Evolutionary conservation across 1,140 invertebrate genomes (phyloP).

Genomic region (Aradophagus sp.): DNA sequence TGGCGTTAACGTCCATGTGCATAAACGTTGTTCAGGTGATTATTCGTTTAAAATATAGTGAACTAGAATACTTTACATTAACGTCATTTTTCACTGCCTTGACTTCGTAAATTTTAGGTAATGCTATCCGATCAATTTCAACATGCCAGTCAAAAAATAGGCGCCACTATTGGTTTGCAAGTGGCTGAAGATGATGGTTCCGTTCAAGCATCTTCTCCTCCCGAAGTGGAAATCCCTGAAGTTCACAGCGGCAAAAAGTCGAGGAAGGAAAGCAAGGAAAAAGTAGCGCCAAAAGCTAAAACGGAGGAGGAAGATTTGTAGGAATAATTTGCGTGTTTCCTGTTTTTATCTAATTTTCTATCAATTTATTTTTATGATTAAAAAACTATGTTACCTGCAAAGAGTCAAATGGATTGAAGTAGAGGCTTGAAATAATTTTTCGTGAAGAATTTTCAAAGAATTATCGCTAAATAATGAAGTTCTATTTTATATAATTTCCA

Average conservation of each 20-base stretch:
- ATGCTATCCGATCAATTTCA: conserved; percentile 87
- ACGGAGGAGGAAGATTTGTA: conserved; percentile 58
- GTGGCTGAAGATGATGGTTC: conserved; percentile 80
- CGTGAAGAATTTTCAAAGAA: too few relatives aligned
- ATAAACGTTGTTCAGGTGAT: conserved; percentile 95
- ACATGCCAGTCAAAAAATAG: conserved; percentile 88
- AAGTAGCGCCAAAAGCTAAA: conserved; percentile 65
- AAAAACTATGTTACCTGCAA: too few relatives aligned
- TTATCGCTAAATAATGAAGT: too few relatives aligned
- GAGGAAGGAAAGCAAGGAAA: conserved; percentile 49
- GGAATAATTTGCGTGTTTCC: conserved; percentile 21
- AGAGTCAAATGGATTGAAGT: too few relatives aligned
- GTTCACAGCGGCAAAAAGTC: conserved; percentile 60
- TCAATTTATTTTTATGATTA: conserved; percentile 6
- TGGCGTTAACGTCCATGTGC: conserved; percentile 96
- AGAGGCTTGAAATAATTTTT: too few relatives aligned
- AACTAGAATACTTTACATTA: too few relatives aligned
- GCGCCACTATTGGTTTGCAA: conserved; percentile 87
- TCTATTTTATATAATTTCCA: too few relatives aligned
- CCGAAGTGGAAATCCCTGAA: conserved; percentile 64
- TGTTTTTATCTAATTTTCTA: too few relatives aligned
- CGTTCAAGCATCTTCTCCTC: conserved; percentile 58
- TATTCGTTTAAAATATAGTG: background rate
- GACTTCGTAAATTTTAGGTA: conserved; percentile 71
- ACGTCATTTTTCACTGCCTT: too few relatives aligned